phyloP scores from a whole-genome alignment of 2,113 vertebrate species.

The Scartelaos histophorus region DNA sequence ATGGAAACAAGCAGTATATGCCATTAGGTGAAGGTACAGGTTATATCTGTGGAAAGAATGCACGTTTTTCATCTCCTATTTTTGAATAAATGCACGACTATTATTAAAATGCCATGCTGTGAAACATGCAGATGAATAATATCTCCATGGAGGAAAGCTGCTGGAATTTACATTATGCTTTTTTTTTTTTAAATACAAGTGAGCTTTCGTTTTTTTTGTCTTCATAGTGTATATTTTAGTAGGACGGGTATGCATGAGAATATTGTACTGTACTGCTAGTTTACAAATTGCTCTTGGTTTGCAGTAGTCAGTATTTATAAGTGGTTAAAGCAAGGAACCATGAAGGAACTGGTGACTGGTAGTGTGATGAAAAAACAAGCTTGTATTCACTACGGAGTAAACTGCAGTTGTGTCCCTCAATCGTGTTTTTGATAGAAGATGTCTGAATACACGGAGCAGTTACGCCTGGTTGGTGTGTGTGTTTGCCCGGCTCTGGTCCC shows the following conservation, averaged over 20 bases:
- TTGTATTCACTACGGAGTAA: not conserved
- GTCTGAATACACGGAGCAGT: not conserved
- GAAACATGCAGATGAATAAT: not conserved
- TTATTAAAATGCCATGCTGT: no score
- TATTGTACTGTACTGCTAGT: no score
- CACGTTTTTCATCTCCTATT: not conserved
- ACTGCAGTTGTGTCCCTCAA: not conserved
- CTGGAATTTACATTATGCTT: no score
- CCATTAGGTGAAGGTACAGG: not conserved
- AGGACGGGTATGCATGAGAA: no score
- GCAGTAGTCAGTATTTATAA: not conserved
- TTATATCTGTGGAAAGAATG: not conserved
- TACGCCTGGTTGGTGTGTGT: not conserved
- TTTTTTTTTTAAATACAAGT: no score
- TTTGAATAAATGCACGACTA: no score
- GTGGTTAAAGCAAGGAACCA: not conserved
- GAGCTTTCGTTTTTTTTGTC: no score
- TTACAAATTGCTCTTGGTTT: not conserved
- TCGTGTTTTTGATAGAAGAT: not conserved
- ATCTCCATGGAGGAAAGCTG: not conserved
- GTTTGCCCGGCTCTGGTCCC: not conserved
- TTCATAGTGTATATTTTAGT: no score
- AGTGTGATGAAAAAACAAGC: not conserved
- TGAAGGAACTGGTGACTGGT: not conserved
- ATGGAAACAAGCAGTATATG: no score